These are phyloP conservation scores for Holothuria glaberrima DNA, from an alignment of 35 echinoderm and acorn worm genomes.

Conservation along the genomic window DNA sequence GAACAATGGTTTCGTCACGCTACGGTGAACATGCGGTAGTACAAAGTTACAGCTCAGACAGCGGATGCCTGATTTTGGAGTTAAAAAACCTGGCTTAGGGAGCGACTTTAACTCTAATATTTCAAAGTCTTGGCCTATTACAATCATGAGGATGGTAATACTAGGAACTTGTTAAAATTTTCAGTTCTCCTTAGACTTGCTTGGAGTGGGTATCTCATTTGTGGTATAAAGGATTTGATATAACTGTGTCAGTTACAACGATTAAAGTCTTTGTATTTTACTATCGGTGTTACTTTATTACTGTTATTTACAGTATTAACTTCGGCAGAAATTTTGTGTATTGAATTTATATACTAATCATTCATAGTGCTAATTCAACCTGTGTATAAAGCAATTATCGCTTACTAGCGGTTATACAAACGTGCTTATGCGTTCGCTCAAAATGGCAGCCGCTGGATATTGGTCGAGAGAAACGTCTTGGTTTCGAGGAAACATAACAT, in stretches of 20 bases:
- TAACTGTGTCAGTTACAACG: not conserved
- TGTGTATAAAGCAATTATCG: slow-evolving; percentile 25
- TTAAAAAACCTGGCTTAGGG: not conserved
- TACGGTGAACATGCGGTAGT: slow-evolving; percentile 15
- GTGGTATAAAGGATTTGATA: not conserved
- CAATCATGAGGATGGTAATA: too few species aligned
- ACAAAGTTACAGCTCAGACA: slow-evolving; percentile 39
- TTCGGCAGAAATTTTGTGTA: not conserved
- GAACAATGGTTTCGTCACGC: slow-evolving; percentile 39
- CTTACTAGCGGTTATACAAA: not conserved
- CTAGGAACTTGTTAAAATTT: not conserved
- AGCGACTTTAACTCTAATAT: not conserved
- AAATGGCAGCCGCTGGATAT: slow-evolving; percentile 14
- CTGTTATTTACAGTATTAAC: slow-evolving; percentile 4
- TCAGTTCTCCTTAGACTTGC: not conserved
- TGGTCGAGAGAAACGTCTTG: not conserved
- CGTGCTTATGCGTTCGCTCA: not conserved
- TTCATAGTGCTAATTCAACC: not conserved
- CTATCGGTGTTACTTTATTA: not conserved
- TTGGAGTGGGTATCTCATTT: not conserved
- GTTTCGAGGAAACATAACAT: not conserved
- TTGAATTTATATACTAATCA: slow-evolving; percentile 12
- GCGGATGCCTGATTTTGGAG: not conserved
- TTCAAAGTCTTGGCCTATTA: too few species aligned
- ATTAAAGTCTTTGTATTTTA: not conserved